Conservation (phyloP, 2,797 vertebrate genomes). For the Diglossa cyanea region DNA sequence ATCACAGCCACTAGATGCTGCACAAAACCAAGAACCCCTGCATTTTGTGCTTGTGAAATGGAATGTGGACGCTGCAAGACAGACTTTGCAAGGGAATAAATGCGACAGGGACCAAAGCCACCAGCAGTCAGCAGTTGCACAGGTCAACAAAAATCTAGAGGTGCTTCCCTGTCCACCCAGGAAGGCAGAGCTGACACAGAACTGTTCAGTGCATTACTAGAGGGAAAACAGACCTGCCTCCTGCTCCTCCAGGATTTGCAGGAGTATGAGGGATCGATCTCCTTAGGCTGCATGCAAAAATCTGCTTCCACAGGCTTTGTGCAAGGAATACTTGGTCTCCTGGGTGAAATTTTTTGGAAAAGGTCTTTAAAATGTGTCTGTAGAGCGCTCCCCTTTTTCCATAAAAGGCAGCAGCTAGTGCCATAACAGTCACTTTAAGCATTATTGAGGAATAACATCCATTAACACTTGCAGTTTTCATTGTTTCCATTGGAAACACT, state of each 20-base stretch:
- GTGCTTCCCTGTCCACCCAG: background rate
- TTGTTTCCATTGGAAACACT: constrained; percentile 62
- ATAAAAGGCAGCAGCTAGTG: constrained; percentile 45
- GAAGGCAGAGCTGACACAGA: background rate
- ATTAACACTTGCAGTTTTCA: constrained; percentile 58
- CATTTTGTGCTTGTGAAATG: background rate
- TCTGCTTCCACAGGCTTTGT: background rate
- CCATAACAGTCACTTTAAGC: constrained; percentile 53
- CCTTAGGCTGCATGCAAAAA: background rate
- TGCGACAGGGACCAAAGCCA: background rate
- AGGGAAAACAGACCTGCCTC: background rate
- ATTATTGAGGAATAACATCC: constrained; percentile 57
- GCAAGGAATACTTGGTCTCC: constrained; percentile 15
- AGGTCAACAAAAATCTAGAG: background rate
- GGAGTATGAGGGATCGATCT: background rate
- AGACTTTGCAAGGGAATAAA: background rate
- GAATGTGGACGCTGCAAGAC: background rate
- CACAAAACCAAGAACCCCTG: background rate
- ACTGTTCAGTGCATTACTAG: background rate
- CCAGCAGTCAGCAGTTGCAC: background rate
- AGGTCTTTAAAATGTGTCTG: constrained; percentile 27
- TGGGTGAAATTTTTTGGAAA: constrained; percentile 22
- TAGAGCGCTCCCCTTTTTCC: constrained; percentile 10
- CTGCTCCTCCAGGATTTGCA: background rate
- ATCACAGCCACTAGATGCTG: background rate